Conservation (phyloP, 2,113 vertebrate genomes). For the Lampris megalopsis region DNA sequence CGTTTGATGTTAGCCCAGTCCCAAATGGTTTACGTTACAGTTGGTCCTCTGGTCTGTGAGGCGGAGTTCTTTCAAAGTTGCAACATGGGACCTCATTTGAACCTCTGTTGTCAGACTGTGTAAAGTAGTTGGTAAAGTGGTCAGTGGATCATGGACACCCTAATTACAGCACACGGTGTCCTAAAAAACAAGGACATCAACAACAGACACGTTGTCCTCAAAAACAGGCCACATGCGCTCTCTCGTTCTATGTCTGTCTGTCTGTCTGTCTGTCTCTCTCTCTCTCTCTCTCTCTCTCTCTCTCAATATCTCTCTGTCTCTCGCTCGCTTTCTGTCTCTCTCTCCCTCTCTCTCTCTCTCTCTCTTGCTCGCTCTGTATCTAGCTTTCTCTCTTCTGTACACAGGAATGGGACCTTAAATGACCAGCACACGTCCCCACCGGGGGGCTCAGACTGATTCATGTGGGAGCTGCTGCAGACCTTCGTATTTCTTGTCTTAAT, state of each 20-base stretch:
- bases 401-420: conserved; percentile 52
- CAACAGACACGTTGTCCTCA: conserved; percentile 38
- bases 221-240: conserved; percentile 19
- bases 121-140: not conserved
- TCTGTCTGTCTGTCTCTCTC: conserved; percentile 14
- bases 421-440: conserved; percentile 62
- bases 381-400: not conserved
- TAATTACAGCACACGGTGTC: conserved; percentile 43
- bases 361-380: not conserved
- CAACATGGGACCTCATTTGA: not conserved
- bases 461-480: conserved; percentile 59
- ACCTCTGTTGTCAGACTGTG: not conserved
- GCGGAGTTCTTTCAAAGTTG: too few relatives aligned
- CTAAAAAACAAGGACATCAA: conserved; percentile 41
- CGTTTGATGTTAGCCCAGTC: too few relatives aligned
- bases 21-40: not conserved
- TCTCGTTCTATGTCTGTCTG: not conserved
- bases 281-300: not conserved
- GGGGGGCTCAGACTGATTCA: conserved; percentile 59
- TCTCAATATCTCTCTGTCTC: not conserved
- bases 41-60: too few relatives aligned
- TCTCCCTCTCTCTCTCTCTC: not conserved
- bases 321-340: conserved; percentile 3
- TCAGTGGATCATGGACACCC: conserved; percentile 33
- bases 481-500: conserved; percentile 66